Base-by-base conservation (phyloP, 1,140 invertebrate genomes). In the Drosophila burlai region DNA sequence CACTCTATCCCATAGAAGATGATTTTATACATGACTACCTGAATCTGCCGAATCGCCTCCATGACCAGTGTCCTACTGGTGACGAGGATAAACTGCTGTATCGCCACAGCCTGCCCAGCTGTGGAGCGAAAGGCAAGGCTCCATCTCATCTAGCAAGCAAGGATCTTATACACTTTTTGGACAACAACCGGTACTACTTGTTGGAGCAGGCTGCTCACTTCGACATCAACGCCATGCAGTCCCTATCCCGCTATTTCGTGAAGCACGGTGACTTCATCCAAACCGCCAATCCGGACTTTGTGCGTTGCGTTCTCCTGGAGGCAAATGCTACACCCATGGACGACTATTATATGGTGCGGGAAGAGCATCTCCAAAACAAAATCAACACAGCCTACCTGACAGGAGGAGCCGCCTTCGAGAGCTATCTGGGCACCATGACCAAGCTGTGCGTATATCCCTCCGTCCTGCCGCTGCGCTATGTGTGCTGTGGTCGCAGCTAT, bases 231-330 rank as follows among this genome's bases (percentile, higher is more conserved):
- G 68, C 94, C 6, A 76, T 94, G 50, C 90, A 95, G 45, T 93
- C 93, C 50, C 85, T 94, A 15, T 78, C 80, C 8, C 75, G 93
- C 4, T 92, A 93, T 60, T 92, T 95, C 1, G 66, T 93, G 46
- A 49, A 52, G 5, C 78, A 94, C 10, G 73, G 87, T 1, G 92
- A 93, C 18, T 95, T 93, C 68, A 76, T 91, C 0, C 92, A 93
- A 68, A 94, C 94, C 73, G 93, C 94, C 16, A 95, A 95, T 91
- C 92, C 95, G 10, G 95, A 96, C 93, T 96, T 96, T 84, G 90
- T 92, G 60, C 94, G 94, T n/a, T 95, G 95, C 80, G 76, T 95
- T 4, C 81, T 96, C 3, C 85, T 96, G 2, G 96, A 96, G 92
- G 96, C 85, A 4, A 94, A 94, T 75, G 94, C 94, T 6, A 86